A percentile compares a stretch with the other conserved stretches of the same genome.
Evolutionary conservation across 2,113 vertebrate genomes (phyloP).

Genomic region (Leucosticte australis): DNA sequence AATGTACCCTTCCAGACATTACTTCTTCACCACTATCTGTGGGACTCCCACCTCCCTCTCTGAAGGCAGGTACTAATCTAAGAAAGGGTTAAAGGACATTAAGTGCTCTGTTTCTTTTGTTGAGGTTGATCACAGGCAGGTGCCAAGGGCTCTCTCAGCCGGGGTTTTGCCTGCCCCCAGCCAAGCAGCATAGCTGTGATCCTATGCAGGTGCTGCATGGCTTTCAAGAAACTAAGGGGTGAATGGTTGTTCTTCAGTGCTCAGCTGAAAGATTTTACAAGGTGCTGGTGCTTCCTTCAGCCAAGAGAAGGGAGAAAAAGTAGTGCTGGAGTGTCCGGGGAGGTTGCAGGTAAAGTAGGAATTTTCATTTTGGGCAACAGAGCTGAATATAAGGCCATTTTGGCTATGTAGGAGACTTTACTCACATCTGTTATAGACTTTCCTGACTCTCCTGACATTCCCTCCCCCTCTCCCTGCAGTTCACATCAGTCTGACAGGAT

Average conservation of each 20-base stretch:
- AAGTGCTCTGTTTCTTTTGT: background rate
- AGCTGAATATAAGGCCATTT: background rate
- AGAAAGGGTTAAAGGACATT: background rate
- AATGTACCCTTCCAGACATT: background rate
- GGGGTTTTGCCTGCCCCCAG: background rate
- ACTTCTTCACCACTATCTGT: background rate
- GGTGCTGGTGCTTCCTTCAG: background rate
- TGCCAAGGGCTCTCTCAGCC: background rate
- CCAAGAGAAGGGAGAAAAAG: background rate
- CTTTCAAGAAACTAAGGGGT: background rate
- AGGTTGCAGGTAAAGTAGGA: background rate
- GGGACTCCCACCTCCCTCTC: background rate
- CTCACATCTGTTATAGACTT: background rate
- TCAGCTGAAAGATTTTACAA: background rate
- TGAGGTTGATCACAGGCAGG: background rate
- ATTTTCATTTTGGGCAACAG: background rate
- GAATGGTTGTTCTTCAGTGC: background rate
- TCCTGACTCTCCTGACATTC: background rate
- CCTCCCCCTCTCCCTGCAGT: background rate
- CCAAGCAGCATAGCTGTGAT: accelerated
- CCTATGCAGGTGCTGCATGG: background rate
- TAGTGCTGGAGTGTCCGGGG: background rate
- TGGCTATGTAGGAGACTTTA: background rate
- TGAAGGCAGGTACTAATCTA: background rate
- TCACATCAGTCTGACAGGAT: background rate